Percentiles rank a stretch among this genome's conserved stretches.
phyloP scores from a whole-genome alignment of 2,888 invertebrate genomes.

The Stenichneumon culpator region DNA sequence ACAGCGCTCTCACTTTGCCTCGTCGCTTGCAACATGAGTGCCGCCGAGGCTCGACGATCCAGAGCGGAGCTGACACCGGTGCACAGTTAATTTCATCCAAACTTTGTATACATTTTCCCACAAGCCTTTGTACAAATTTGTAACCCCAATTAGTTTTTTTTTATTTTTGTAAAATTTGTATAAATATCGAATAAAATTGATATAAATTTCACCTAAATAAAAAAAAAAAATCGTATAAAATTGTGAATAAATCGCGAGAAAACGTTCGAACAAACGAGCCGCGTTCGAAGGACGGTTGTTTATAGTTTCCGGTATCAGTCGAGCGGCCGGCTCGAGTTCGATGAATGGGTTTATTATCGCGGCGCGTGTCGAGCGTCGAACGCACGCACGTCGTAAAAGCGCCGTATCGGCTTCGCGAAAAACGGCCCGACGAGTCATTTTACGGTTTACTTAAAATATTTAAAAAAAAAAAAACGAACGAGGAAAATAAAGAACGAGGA shows the following conservation, averaged over 20 bases:
- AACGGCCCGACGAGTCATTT: neutral
- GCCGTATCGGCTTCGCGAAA: neutral
- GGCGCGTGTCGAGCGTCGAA: constrained; percentile 50
- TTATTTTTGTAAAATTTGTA: neutral
- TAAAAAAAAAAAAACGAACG: neutral
- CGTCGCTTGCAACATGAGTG: constrained; percentile 8
- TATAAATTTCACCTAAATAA: no score
- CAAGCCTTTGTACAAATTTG: no score
- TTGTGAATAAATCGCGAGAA: no score
- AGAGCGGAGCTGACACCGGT: neutral
- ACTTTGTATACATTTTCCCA: no score
- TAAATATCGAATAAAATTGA: neutral
- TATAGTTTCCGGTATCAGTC: constrained; percentile 33
- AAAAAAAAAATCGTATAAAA: no score
- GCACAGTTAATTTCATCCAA: neutral
- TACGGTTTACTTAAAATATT: neutral
- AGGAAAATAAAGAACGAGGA: neutral
- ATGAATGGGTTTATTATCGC: constrained; percentile 64
- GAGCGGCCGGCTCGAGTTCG: constrained; percentile 26
- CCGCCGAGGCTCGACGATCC: neutral
- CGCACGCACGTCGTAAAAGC: constrained; percentile 33
- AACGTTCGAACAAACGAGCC: neutral
- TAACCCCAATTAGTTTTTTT: neutral
- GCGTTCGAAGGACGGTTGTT: neutral
- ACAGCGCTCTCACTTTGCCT: constrained; percentile 51